Base-by-base conservation (phyloP, 2,797 vertebrate genomes). In the Schizopygopsis pylzovi region DNA sequence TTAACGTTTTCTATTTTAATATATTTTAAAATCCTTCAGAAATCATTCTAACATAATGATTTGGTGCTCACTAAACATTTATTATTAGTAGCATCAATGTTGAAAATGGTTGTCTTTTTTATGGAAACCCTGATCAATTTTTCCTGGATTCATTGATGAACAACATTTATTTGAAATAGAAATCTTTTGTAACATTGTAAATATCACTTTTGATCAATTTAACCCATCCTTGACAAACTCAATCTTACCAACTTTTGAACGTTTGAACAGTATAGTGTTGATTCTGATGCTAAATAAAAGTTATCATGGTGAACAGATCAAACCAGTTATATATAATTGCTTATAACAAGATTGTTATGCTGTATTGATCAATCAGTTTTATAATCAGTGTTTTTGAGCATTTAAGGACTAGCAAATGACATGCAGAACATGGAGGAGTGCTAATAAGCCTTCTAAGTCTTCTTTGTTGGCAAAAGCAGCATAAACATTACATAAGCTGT, bases 401-500 rank as follows among this genome's bases (percentile, higher is more conserved):
- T 28, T 72, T 25, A 22, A 81, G 13, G 41, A 61, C 7, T 6
- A 16, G 39, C 56, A 65, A 63, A 65, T 79, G 4, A 65, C 4
- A 49, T 80, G 43, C 43, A 49, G 20, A 67, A 49, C 16, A 68
- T 6, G 25, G 43, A 80, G 43, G 79, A 22, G 61, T 81, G 61
- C 59, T 45, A 47, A 79, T 37, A 67, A 18, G 54, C 7, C 63
- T 16, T 39, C 63, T 52, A 43, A 56, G 20, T 70, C 4, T 37
- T 49, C 41, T 56, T 56, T 71, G n/a, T 56, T 83, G 28, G 12
- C 52, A 73, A 61, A 71, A 39, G 61, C 72, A 76, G 20, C 73
- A 54, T 76, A 83, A 67, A 67, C 59, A 83, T 83, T 77, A 63
- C 65, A 71, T 82, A 82, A 71, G 67, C 80, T 16, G 33, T 8